phyloP scores from a whole-genome alignment of 2,888 invertebrate genomes.

The Mythimna loreyi region DNA sequence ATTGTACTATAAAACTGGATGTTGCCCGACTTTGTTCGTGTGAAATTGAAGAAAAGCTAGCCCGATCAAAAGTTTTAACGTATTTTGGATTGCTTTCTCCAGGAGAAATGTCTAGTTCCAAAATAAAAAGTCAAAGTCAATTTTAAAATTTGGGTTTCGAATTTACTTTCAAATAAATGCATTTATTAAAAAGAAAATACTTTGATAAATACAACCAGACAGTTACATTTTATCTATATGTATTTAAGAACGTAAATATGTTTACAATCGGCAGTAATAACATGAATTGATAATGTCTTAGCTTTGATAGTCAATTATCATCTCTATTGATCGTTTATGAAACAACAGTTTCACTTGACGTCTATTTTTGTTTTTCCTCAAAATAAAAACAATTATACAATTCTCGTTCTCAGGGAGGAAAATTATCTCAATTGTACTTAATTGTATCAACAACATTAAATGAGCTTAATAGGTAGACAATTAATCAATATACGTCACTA shows the following conservation, averaged over 20 bases:
- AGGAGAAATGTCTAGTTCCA: no score
- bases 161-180: no score
- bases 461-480: conserved; percentile 42
- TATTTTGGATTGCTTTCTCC: no score
- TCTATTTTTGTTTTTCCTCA: conserved; percentile 1
- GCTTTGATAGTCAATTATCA: conserved; percentile 22
- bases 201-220: no score
- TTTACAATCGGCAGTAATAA: conserved; percentile 16
- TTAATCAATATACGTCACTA: conserved; percentile 46
- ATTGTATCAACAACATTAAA: conserved; percentile 43
- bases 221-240: no score
- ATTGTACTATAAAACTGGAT: conserved; percentile 54
- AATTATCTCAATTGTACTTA: conserved; percentile 27
- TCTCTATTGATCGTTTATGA: conserved; percentile 8
- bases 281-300: conserved; percentile 12
- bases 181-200: no score
- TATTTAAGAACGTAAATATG: conserved; percentile 1
- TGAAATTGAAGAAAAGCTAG: no score
- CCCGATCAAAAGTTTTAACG: no score
- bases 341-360: neutral
- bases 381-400: conserved; percentile 13
- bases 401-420: conserved; percentile 9
- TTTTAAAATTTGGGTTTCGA: no score
- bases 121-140: no score
- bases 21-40: no score